phyloP scores from a whole-genome alignment of 1,140 invertebrate species.

The Liolophura sinensis region DNA sequence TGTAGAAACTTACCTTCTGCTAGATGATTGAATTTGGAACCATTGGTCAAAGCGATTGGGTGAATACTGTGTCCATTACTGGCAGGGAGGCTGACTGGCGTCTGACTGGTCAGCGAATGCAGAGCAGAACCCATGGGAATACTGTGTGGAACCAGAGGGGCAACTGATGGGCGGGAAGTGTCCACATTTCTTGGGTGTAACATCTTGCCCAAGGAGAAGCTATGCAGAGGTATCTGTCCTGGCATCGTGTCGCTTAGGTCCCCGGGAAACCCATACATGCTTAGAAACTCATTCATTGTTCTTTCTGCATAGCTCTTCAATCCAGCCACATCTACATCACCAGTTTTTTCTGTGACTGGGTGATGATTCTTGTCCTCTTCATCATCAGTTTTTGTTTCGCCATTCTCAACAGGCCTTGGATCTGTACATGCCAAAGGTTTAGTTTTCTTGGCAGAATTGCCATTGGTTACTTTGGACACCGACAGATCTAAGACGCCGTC shows the following conservation, averaged over 20 bases:
- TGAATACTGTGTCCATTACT: too few species aligned
- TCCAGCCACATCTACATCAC: conserved; percentile 50
- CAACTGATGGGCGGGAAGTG: too few species aligned
- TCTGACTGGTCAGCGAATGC: too few species aligned
- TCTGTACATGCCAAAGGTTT: background rate
- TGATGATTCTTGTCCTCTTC: conserved; percentile 7
- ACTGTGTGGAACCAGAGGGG: too few species aligned
- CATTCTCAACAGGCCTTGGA: too few species aligned
- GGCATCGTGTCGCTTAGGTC: conserved; percentile 61
- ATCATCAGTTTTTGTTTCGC: conserved; percentile 1
- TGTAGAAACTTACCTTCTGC: too few species aligned
- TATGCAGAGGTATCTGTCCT: conserved; percentile 58
- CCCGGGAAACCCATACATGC: conserved; percentile 68
- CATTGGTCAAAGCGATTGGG: too few species aligned
- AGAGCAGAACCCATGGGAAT: too few species aligned
- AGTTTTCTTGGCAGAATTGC: conserved; percentile 2
- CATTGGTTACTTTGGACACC: background rate
- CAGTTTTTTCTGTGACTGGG: background rate
- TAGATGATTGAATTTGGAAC: too few species aligned
- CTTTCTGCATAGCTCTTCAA: conserved; percentile 74
- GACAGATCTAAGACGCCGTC: background rate
- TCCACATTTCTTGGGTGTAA: background rate
- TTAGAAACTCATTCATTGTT: conserved; percentile 75
- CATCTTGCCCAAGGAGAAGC: conserved; percentile 58
- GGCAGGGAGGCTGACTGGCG: too few species aligned